phyloP scores from a whole-genome alignment of 2,113 vertebrate genomes.

The Trachemys scripta region DNA sequence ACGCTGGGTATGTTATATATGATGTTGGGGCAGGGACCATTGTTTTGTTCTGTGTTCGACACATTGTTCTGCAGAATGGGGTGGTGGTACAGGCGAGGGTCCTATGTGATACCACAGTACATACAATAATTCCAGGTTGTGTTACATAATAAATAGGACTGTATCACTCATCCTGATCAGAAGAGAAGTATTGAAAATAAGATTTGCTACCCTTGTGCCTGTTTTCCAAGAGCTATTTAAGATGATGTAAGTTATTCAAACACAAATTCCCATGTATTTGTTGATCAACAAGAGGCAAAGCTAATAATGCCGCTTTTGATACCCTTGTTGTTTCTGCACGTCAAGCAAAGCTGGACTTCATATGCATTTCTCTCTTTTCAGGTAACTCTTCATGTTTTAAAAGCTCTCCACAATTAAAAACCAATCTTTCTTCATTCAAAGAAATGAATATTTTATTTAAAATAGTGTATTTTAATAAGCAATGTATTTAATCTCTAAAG shows the following conservation, averaged over 20 bases:
- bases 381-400: neutral
- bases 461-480: too few species aligned
- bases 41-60: neutral
- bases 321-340: neutral
- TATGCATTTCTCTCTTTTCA: too few species aligned
- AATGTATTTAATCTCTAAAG: too few species aligned
- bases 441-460: neutral
- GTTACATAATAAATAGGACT: neutral
- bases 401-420: neutral
- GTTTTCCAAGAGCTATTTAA: neutral
- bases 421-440: neutral
- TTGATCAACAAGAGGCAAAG: neutral
- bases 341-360: neutral
- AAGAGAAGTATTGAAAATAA: constrained; percentile 10
- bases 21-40: neutral
- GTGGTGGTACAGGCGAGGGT: neutral
- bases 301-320: neutral
- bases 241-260: neutral
- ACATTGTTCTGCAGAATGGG: too few species aligned
- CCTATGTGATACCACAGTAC: neutral
- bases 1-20: neutral
- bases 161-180: constrained; percentile 43
- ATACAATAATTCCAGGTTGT: neutral
- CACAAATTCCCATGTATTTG: neutral
- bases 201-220: neutral